A percentile compares a stretch with the other conserved stretches of the same genome.
Conservation (phyloP, 2,888 invertebrate genomes). For the Eristalis tenax region DNA sequence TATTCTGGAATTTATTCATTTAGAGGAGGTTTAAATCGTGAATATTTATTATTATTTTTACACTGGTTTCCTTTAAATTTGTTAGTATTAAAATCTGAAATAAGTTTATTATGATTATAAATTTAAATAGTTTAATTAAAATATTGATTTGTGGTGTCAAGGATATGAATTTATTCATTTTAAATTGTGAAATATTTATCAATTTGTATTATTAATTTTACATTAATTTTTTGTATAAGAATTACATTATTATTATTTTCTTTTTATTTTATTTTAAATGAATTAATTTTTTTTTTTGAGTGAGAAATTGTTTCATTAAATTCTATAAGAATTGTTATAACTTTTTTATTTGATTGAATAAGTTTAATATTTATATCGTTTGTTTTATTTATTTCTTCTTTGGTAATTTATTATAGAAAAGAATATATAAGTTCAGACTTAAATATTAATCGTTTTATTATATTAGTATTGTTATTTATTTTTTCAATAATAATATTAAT, state of each 20-base stretch:
- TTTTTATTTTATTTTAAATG: conserved; percentile 82
- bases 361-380: conserved; percentile 85
- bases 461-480: conserved; percentile 86
- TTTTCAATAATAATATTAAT: conserved; percentile 86
- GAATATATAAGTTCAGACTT: conserved; percentile 85
- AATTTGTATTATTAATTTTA: conserved; percentile 83
- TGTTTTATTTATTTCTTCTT: conserved; percentile 86
- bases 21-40: conserved; percentile 82
- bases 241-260: conserved; percentile 78
- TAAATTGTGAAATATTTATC: conserved; percentile 82
- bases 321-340: conserved; percentile 82
- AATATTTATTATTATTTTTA: conserved; percentile 84
- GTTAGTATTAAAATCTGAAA: conserved; percentile 83
- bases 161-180: conserved; percentile 83
- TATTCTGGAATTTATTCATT: conserved; percentile 82
- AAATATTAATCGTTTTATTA: no score
- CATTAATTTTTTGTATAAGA: conserved; percentile 82
- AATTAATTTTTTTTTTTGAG: conserved; percentile 82
- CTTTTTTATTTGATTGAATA: conserved; percentile 85
- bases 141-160: conserved; percentile 87
- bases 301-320: conserved; percentile 83
- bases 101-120: conserved; percentile 82
- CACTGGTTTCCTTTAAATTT: conserved; percentile 86
- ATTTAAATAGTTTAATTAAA: conserved; percentile 86
- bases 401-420: conserved; percentile 85